Evolutionary conservation across 2,797 vertebrate genomes (phyloP).

Genomic region (Acipenser transmontanus): DNA sequence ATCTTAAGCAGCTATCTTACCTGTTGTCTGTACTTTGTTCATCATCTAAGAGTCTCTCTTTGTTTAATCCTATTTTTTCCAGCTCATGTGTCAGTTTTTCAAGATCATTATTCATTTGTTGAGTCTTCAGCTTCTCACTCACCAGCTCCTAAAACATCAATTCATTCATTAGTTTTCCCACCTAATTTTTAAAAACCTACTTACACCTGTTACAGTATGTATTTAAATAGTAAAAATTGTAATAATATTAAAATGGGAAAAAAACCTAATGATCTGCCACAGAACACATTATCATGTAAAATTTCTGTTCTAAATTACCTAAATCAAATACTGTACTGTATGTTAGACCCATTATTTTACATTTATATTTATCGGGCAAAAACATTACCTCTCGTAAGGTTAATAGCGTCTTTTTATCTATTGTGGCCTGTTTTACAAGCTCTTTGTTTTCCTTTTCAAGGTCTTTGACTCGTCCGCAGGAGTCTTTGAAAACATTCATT

Average conservation of each 20-base stretch:
- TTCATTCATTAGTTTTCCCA: not conserved
- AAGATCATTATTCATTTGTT: slow-evolving; percentile 94
- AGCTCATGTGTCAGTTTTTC: slow-evolving; percentile 93
- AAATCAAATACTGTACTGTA: not conserved
- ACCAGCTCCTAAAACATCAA: slow-evolving; percentile 77
- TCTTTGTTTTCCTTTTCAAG: slow-evolving; percentile 92
- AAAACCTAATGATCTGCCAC: not conserved
- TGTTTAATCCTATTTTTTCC: slow-evolving; percentile 95
- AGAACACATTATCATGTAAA: not conserved
- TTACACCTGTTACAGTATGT: too few relatives aligned
- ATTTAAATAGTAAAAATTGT: too few relatives aligned
- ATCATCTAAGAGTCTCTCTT: slow-evolving; percentile 85
- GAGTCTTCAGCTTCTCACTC: slow-evolving; percentile 87
- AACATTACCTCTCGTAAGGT: slow-evolving; percentile 82
- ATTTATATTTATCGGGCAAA: too few relatives aligned
- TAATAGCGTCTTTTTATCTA: slow-evolving; percentile 90
- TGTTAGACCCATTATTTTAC: too few relatives aligned
- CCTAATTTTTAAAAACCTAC: not conserved
- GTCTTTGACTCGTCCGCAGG: slow-evolving; percentile 79
- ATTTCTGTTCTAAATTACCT: not conserved
- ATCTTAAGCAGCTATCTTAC: slow-evolving; percentile 44
- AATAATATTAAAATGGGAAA: not conserved
- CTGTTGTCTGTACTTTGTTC: slow-evolving; percentile 86
- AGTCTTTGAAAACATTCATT: slow-evolving; percentile 82
- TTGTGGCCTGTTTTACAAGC: slow-evolving; percentile 81